Percentiles rank a stretch among this genome's conserved stretches.
These are phyloP conservation scores for Drosophila sproati DNA, from an alignment of 1,140 invertebrate genomes.

Conservation along the genomic window DNA sequence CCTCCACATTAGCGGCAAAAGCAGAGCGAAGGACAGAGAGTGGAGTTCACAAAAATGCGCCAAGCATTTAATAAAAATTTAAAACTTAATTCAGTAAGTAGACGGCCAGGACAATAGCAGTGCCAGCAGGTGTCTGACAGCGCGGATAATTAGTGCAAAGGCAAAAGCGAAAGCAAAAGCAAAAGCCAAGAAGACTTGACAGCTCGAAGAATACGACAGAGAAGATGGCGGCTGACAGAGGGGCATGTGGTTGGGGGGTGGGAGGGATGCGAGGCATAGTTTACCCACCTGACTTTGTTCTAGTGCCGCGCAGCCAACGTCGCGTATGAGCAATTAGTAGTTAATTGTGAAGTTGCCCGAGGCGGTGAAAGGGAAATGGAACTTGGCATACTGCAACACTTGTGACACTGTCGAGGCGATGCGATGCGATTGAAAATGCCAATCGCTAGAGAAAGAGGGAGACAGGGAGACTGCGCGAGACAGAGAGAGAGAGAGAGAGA, in stretches of 20 bases:
- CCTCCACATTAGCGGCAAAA: slow-evolving; percentile 34
- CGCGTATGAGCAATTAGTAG: slow-evolving; percentile 81
- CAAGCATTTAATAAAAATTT: slow-evolving; percentile 80
- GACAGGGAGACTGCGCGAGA: not conserved
- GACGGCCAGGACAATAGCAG: slow-evolving; percentile 45
- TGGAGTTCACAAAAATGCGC: slow-evolving; percentile 57
- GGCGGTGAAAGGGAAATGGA: slow-evolving; percentile 38
- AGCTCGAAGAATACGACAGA: not conserved
- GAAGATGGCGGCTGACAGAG: no score
- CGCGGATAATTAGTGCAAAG: slow-evolving; percentile 67
- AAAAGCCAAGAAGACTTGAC: slow-evolving; percentile 18
- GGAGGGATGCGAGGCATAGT: not conserved
- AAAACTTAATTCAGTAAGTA: slow-evolving; percentile 81
- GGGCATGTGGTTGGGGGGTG: not conserved
- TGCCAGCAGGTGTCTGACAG: slow-evolving; percentile 52
- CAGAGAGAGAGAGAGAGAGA: not conserved
- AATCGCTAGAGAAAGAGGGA: slow-evolving; percentile 9
- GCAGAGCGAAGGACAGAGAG: not conserved
- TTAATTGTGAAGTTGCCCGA: slow-evolving; percentile 79
- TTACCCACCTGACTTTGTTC: slow-evolving; percentile 65
- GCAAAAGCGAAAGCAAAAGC: slow-evolving; percentile 1
- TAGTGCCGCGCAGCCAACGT: slow-evolving; percentile 63
- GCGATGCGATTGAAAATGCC: slow-evolving; percentile 39
- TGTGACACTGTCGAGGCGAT: slow-evolving; percentile 74
- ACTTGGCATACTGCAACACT: slow-evolving; percentile 56